A percentile compares a stretch with the other conserved stretches of the same genome.
phyloP scores from a whole-genome alignment of 2,113 vertebrate species.

The Regulus satrapa region DNA sequence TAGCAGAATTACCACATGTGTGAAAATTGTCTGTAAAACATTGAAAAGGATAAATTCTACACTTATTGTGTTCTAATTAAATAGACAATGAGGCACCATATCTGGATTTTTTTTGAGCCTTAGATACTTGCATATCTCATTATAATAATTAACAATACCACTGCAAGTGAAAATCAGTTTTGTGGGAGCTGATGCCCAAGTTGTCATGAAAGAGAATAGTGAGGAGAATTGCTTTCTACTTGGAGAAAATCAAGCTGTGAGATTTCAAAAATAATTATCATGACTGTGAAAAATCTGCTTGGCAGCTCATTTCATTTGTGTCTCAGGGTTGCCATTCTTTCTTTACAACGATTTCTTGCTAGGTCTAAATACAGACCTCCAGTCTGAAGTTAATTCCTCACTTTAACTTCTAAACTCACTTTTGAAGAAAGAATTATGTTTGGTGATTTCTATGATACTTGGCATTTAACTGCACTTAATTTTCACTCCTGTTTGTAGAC shows the following conservation, averaged over 20 bases:
- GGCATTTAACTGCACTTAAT: not conserved
- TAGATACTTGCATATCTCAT: not conserved
- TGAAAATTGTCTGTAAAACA: constrained; percentile 56
- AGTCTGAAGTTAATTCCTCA: constrained; percentile 48
- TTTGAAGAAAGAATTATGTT: constrained; percentile 36
- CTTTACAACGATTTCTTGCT: constrained; percentile 49
- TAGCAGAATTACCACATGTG: constrained; percentile 45
- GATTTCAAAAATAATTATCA: constrained; percentile 59
- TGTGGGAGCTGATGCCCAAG: not conserved
- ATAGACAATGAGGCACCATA: constrained; percentile 28
- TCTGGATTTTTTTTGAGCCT: not conserved
- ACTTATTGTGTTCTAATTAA: constrained; percentile 56
- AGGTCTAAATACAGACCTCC: constrained; percentile 57
- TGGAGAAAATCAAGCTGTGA: constrained; percentile 45
- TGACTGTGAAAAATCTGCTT: constrained; percentile 57
- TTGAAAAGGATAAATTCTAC: constrained; percentile 11
- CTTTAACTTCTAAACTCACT: constrained; percentile 30
- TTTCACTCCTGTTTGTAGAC: not conserved
- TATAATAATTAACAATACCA: constrained; percentile 41
- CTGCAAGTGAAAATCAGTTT: constrained; percentile 32
- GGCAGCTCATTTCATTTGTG: constrained; percentile 19
- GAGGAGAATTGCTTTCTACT: constrained; percentile 50
- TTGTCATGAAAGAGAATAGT: constrained; percentile 39
- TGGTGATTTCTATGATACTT: not conserved
- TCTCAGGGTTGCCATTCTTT: constrained; percentile 31